These are phyloP conservation scores for Griposia aprilina DNA, from an alignment of 2,888 invertebrate species.

Conservation along the genomic window DNA sequence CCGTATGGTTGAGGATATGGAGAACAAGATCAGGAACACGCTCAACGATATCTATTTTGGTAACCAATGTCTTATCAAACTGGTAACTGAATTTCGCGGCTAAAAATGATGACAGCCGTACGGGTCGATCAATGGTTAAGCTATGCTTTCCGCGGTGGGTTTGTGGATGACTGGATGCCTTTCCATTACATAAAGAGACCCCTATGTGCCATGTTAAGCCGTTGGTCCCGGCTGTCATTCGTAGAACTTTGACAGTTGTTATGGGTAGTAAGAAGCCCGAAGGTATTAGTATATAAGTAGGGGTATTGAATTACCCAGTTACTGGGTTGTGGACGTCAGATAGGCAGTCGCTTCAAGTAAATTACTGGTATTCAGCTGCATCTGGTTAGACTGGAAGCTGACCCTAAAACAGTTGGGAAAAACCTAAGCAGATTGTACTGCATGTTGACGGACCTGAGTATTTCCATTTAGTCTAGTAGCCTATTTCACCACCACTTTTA, in stretches of 20 bases:
- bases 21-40: conserved; percentile 99
- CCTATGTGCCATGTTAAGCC: neutral
- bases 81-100: neutral
- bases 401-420: no score
- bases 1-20: conserved; percentile 99
- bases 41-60: conserved; percentile 99
- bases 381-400: no score
- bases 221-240: neutral
- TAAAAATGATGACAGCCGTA: neutral
- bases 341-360: no score
- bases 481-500: no score
- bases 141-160: neutral
- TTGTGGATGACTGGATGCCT: neutral
- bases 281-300: no score
- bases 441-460: no score
- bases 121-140: neutral
- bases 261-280: neutral
- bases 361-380: no score
- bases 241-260: neutral
- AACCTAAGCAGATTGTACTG: no score
- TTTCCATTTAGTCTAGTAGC: no score
- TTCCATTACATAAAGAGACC: neutral
- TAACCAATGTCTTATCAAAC: conserved; percentile 45
- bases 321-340: no score
- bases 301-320: no score